Percentiles rank a stretch among this genome's conserved stretches.
These are phyloP conservation scores for Drosophila watanabei DNA, from an alignment of 1,140 invertebrate species.

Conservation along the genomic window DNA sequence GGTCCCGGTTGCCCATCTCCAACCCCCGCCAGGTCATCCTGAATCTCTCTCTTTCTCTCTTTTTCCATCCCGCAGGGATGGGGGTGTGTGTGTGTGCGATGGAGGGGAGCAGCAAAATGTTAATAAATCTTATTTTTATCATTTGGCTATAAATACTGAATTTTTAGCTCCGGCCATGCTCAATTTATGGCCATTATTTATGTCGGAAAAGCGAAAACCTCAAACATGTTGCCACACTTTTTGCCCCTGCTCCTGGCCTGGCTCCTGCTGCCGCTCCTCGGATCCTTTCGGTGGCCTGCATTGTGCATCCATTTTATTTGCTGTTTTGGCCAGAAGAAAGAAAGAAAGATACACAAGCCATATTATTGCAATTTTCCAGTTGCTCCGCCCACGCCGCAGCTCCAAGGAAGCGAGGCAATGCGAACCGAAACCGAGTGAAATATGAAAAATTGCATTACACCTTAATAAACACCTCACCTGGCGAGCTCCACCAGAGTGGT, in stretches of 20 bases:
- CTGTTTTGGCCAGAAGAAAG: constrained; percentile 44
- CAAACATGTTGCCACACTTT: constrained; percentile 84
- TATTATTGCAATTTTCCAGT: constrained; percentile 85
- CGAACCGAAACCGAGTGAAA: constrained; percentile 62
- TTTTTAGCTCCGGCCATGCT: constrained; percentile 85
- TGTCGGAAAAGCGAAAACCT: constrained; percentile 85
- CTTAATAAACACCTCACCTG: constrained; percentile 84
- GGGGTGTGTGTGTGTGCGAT: constrained; percentile 34
- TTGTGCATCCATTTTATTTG: constrained; percentile 81
- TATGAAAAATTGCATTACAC: constrained; percentile 84
- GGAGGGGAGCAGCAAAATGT: constrained; percentile 78
- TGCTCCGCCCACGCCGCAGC: constrained; percentile 74
- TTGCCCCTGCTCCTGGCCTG: constrained; percentile 34
- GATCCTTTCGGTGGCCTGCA: constrained; percentile 55
- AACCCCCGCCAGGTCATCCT: constrained; percentile 33
- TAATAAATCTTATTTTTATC: constrained; percentile 86
- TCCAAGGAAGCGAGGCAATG: constrained; percentile 29
- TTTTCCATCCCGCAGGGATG: constrained; percentile 32
- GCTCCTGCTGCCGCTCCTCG: constrained; percentile 17
- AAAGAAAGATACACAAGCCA: constrained; percentile 71
- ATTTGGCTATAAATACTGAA: constrained; percentile 86
- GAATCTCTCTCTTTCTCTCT: constrained; percentile 28
- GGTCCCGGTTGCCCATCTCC: constrained; percentile 21
- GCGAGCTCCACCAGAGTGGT: constrained; percentile 34
- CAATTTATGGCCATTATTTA: constrained; percentile 86